Conservation (phyloP, 2,888 invertebrate species). For the Nomada lathburiana region DNA sequence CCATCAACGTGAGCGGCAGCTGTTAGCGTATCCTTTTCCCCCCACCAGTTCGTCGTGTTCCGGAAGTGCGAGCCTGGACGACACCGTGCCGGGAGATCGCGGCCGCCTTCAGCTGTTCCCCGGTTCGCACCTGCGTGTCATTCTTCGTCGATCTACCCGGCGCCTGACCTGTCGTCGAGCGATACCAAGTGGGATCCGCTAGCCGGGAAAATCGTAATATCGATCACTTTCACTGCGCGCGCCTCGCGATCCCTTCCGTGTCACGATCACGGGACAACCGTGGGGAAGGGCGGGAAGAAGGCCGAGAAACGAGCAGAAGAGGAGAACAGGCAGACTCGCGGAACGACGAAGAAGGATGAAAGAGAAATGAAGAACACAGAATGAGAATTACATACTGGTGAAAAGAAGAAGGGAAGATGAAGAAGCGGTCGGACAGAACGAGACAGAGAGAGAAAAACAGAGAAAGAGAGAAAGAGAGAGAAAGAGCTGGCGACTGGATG, state of each 20-base stretch:
- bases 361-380: background rate
- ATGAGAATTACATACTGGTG: background rate
- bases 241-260: conserved; percentile 47
- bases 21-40: conserved; percentile 64
- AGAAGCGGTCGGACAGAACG: conserved; percentile 3
- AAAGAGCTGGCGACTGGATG: background rate
- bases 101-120: conserved; percentile 65
- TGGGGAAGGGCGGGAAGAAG: conserved; percentile 15
- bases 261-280: conserved; percentile 44
- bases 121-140: conserved; percentile 62
- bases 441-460: background rate
- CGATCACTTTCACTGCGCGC: conserved; percentile 68
- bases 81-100: conserved; percentile 45
- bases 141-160: conserved; percentile 51
- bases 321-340: background rate
- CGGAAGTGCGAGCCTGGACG: conserved; percentile 62
- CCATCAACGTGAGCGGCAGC: conserved; percentile 80
- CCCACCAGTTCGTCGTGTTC: conserved; percentile 41
- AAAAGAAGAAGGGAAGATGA: background rate
- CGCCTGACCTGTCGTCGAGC: conserved; percentile 30
- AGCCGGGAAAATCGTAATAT: conserved; percentile 55
- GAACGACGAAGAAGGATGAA: background rate
- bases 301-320: conserved; percentile 20
- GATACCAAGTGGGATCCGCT: conserved; percentile 33
- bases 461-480: background rate